Conservation (phyloP, 2,888 invertebrate genomes). For the Aleiodes testaceus region DNA sequence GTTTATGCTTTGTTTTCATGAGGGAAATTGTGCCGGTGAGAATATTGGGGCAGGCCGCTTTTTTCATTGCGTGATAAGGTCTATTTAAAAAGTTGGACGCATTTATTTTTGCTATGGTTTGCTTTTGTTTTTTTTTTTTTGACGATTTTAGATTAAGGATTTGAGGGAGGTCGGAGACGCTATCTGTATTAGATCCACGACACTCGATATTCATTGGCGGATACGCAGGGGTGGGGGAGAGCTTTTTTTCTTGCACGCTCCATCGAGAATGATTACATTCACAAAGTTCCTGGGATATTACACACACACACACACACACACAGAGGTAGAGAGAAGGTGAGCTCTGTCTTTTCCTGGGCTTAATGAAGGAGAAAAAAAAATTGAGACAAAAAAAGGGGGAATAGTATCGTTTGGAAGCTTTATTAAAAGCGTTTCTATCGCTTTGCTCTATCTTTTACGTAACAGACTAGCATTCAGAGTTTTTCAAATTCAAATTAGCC, state of each 20-base stretch:
- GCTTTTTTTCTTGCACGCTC: constrained; percentile 42
- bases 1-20: constrained; percentile 9
- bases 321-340: neutral
- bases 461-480: constrained; percentile 64
- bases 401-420: constrained; percentile 53
- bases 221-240: constrained; percentile 26
- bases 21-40: neutral
- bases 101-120: neutral
- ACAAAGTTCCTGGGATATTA: constrained; percentile 50
- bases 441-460: constrained; percentile 64
- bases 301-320: neutral
- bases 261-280: constrained; percentile 51
- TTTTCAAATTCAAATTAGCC: constrained; percentile 66
- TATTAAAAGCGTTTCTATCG: constrained; percentile 65
- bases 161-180: constrained; percentile 8
- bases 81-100: constrained; percentile 4
- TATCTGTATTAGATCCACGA: constrained; percentile 33
- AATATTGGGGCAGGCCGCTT: neutral
- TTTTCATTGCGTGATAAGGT: constrained; percentile 9
- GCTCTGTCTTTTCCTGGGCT: constrained; percentile 45
- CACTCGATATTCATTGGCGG: constrained; percentile 46
- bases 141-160: constrained; percentile 8
- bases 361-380: constrained; percentile 16
- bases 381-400: neutral
- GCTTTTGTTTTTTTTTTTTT: neutral